These are phyloP conservation scores for Neoaliturus tenellus DNA, from an alignment of 2,888 invertebrate species.

Conservation along the genomic window DNA sequence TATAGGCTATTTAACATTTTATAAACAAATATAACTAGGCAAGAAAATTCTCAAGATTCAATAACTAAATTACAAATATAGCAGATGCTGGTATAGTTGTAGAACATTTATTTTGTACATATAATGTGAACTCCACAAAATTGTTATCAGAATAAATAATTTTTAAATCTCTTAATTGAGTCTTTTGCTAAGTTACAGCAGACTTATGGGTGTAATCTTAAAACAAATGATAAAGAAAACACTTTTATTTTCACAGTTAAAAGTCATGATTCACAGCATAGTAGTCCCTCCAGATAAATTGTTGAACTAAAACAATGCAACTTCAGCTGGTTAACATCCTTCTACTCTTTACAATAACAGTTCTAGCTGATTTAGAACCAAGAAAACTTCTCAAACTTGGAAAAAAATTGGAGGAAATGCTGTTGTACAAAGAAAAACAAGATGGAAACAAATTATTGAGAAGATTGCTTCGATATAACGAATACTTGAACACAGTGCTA, in stretches of 20 bases:
- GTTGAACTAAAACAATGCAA: background rate
- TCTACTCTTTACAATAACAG: background rate
- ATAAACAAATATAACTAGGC: too few species aligned
- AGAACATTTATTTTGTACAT: too few species aligned
- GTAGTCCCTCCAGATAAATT: background rate
- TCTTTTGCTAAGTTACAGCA: too few species aligned
- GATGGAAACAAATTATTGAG: slow-evolving; percentile 43
- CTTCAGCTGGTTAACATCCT: background rate
- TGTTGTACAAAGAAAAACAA: slow-evolving; percentile 16
- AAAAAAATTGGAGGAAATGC: slow-evolving; percentile 32
- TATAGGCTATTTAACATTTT: too few species aligned
- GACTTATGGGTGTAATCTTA: too few species aligned
- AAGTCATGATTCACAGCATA: background rate
- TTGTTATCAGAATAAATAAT: too few species aligned
- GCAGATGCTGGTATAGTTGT: too few species aligned
- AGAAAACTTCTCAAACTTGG: slow-evolving; percentile 34
- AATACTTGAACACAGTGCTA: slow-evolving; percentile 34
- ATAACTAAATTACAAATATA: too few species aligned
- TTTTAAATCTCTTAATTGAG: too few species aligned
- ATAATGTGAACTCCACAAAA: too few species aligned
- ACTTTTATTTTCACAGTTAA: background rate
- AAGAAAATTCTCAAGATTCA: too few species aligned
- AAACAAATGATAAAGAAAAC: too few species aligned
- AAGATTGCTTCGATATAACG: slow-evolving; percentile 7
- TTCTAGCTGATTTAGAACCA: slow-evolving; percentile 17